Evolutionary conservation across 1,140 invertebrate species (phyloP), one percentile per base, ranked within the genome.

Genomic region (Eupristina koningsbergeri): DNA sequence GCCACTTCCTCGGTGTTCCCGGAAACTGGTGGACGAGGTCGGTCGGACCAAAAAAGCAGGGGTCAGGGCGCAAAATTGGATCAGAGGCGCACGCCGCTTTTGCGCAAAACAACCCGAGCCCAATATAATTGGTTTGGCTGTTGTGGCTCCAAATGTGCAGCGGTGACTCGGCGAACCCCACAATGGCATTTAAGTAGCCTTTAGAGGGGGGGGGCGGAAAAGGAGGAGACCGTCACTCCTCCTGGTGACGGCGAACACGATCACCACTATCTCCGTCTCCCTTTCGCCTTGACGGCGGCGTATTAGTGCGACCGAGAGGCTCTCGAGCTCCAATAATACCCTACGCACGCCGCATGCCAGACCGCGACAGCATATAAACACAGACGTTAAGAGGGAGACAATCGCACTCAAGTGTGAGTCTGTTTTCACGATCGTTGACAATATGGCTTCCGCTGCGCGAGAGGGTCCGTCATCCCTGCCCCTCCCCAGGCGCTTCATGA

Each of bases 141-240:
- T 5, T 36, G 13, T 19, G 29, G 3, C 22, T 15, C 3, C 15
- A 67, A 67, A 64, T 64, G n/a, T 64, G 61, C 61, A 22, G 0
- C 29, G 64, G 11, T 34, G 34, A 36, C 6, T 29, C 29, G 31
- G 15, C 13, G 64, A 67, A 15, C 19, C 3, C 15, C 31, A 22
- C 64, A 19, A 31, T 31, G 64, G 17, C 13, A 58, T 58, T 58
- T 58, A 26, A 58, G 53, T 58, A 26, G 29, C 31, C 3, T 3
- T 34, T 36, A 41, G 45, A n/a, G 71, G 19, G 71, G 11, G 41
- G 29, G 39, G 29, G 71, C 1, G 71, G 17, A 29, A 53, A 29
- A 31, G 45, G 36, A 22, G 9, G 41, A 63, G 78, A 69, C 39
- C 78, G 78, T 80, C 78, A 64, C 78, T 80, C 78, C 78, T 80